Percentiles rank a stretch among this genome's conserved stretches.
These are phyloP conservation scores for Conistra vaccinii DNA, from an alignment of 2,888 invertebrate genomes.

Conservation along the genomic window DNA sequence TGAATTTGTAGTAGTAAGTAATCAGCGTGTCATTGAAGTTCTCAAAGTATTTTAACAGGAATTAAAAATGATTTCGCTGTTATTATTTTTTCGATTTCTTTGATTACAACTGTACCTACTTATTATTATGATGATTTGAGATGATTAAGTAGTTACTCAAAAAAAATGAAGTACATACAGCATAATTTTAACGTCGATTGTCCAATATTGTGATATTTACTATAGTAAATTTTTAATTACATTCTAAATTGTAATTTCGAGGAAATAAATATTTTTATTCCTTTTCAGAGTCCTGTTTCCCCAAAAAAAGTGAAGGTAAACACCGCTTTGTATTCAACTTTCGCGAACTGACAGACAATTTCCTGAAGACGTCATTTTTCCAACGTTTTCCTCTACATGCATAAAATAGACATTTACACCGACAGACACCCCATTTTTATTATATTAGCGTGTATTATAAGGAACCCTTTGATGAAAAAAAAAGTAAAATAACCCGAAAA, in stretches of 20 bases:
- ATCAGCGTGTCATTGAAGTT: neutral
- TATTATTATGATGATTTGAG: no score
- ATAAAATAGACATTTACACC: slow-evolving; percentile 34
- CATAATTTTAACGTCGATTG: no score
- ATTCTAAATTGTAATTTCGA: no score
- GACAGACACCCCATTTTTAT: slow-evolving; percentile 34
- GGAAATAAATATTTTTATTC: neutral
- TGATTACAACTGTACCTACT: neutral
- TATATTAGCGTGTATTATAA: slow-evolving; percentile 29
- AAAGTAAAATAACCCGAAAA: slow-evolving; percentile 50
- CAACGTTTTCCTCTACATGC: slow-evolving; percentile 13
- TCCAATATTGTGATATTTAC: no score
- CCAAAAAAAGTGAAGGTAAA: slow-evolving; percentile 16
- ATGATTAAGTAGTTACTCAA: no score
- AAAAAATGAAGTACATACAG: no score
- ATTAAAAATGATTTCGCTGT: neutral
- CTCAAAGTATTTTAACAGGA: neutral
- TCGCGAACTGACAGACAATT: slow-evolving; percentile 54
- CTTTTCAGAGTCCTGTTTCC: neutral
- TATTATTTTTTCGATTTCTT: no score
- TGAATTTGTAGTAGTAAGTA: neutral
- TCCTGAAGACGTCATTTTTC: slow-evolving; percentile 50
- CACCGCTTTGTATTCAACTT: slow-evolving; percentile 35
- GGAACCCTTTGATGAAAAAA: slow-evolving; percentile 47
- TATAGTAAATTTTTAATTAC: no score